Percentiles rank a stretch among this genome's conserved stretches.
Evolutionary conservation across 2,888 invertebrate species (phyloP).

Genomic region (Plemyria rubiginata): DNA sequence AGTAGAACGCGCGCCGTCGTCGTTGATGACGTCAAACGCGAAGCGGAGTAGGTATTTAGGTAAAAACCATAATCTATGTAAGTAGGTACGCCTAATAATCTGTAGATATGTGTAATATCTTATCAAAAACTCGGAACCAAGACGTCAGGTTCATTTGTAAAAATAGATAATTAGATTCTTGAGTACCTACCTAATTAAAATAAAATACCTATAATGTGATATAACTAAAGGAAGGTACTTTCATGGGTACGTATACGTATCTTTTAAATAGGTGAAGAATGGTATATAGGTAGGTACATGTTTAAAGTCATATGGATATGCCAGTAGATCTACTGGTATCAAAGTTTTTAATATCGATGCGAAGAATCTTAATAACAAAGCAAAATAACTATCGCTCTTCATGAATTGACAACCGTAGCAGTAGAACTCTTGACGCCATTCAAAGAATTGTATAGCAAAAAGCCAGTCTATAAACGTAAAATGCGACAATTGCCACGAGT

Average conservation of each 20-base stretch:
- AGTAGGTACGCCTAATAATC: conserved; percentile 22
- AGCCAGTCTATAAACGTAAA: conserved; percentile 77
- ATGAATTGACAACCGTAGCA: conserved; percentile 38
- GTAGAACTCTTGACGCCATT: conserved; percentile 57
- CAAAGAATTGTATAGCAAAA: conserved; percentile 59
- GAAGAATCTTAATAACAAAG: conserved; percentile 16
- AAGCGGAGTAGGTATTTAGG: conserved; percentile 32
- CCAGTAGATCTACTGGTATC: background rate
- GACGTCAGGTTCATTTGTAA: conserved; percentile 14
- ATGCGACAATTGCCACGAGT: conserved; percentile 79
- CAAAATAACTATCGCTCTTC: conserved; percentile 22
- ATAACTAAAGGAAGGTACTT: too few relatives aligned
- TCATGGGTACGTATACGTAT: too few relatives aligned
- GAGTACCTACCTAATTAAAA: too few relatives aligned
- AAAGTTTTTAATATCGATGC: background rate
- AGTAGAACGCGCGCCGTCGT: background rate
- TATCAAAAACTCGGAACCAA: conserved; percentile 32
- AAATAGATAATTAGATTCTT: conserved; percentile 7
- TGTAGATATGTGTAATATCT: conserved; percentile 16
- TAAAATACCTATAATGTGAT: too few relatives aligned
- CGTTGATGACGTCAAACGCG: conserved; percentile 47
- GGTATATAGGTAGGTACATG: too few relatives aligned
- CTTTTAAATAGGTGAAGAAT: too few relatives aligned
- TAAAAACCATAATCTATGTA: conserved; percentile 36
- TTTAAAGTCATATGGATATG: too few relatives aligned